Percentiles rank a stretch among this genome's conserved stretches.
These are phyloP conservation scores for Brachionus sp. DNA, from an alignment of 1,140 invertebrate species.

Conservation along the genomic window DNA sequence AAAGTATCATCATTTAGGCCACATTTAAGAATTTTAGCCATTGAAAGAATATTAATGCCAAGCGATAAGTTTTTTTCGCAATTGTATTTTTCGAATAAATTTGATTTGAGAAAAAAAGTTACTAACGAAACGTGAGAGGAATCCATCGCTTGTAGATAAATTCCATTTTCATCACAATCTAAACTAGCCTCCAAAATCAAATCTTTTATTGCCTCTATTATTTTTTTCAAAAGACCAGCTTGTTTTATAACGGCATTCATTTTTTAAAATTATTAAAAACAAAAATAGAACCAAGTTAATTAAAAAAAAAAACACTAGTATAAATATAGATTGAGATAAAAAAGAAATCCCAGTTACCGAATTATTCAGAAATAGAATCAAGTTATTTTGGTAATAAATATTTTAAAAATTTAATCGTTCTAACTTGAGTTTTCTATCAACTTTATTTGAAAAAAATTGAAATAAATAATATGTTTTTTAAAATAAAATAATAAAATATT, in stretches of 20 bases:
- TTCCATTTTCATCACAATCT: conserved; percentile 93
- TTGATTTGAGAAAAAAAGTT: conserved; percentile 81
- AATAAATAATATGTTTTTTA: no score
- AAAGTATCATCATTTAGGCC: conserved; percentile 89
- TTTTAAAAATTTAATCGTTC: no score
- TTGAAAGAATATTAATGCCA: conserved; percentile 89
- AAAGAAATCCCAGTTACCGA: no score
- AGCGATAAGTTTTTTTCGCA: conserved; percentile 96
- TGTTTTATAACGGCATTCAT: conserved; percentile 68
- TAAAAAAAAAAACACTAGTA: no score
- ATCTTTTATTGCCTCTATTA: conserved; percentile 97
- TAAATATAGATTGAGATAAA: no score
- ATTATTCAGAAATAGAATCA: no score
- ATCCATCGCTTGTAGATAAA: conserved; percentile 93
- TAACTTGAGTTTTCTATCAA: not conserved
- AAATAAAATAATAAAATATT: no score
- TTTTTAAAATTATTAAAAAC: not conserved
- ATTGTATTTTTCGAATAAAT: conserved; percentile 95
- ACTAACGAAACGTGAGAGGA: conserved; percentile 97
- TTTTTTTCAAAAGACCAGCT: conserved; percentile 88
- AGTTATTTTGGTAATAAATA: no score
- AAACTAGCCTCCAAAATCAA: conserved; percentile 93
- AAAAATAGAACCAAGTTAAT: no score
- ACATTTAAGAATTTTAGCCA: conserved; percentile 95
- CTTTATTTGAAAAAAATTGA: no score